Conservation (phyloP, 1,140 invertebrate species). For the Drosophila arizonae region DNA sequence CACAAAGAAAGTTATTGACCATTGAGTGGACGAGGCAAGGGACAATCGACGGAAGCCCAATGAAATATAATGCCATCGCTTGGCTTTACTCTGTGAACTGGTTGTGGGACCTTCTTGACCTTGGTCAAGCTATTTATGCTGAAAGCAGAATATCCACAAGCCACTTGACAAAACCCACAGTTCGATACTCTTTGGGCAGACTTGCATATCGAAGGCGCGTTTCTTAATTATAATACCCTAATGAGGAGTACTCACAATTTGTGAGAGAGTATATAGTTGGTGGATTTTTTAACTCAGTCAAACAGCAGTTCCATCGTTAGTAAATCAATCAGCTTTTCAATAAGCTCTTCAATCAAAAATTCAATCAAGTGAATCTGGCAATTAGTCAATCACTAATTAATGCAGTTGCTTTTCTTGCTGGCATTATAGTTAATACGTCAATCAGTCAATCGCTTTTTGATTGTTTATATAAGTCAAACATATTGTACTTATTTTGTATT, state of each 20-base stretch:
- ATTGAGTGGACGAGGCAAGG: constrained; percentile 12
- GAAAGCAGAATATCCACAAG: constrained; percentile 68
- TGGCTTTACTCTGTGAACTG: constrained; percentile 5
- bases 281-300: too few species aligned
- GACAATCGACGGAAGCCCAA: constrained; percentile 22
- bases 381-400: too few species aligned
- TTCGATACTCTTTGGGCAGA: constrained; percentile 23
- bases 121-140: constrained; percentile 73
- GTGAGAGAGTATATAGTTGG: not conserved
- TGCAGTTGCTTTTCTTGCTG: too few species aligned
- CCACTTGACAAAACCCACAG: constrained; percentile 60
- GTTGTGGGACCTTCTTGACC: constrained; percentile 34
- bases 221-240: constrained; percentile 37
- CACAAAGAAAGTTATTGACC: constrained; percentile 40
- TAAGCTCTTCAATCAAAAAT: not conserved
- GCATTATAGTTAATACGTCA: too few species aligned
- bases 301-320: too few species aligned
- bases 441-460: too few species aligned
- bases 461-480: too few species aligned
- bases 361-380: not conserved
- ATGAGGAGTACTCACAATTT: not conserved
- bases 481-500: too few species aligned
- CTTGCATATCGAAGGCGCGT: constrained; percentile 16
- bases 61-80: constrained; percentile 40
- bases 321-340: too few species aligned